Evolutionary conservation across 2,113 vertebrate genomes (phyloP), one percentile per base, ranked within the genome.

Genomic region (Neoarius graeffei): DNA sequence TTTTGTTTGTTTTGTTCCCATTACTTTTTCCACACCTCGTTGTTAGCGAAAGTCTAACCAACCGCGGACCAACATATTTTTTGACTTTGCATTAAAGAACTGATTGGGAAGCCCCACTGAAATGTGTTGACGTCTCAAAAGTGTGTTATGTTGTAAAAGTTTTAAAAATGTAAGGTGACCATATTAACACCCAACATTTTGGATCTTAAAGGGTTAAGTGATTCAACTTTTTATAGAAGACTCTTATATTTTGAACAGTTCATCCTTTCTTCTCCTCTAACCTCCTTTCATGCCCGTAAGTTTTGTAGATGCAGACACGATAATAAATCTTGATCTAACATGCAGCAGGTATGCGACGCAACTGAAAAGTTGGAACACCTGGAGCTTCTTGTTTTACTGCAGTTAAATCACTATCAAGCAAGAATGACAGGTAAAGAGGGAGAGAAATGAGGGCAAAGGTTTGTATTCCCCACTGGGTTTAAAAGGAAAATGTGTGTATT

Each of bases 241-340:
- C 85, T 77, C 56, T 74, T 85, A 56, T 17, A 35, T 77, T 77
- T 48, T 27, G 15, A 25, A 86, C 77, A 80, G 25, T 17, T 42
- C 17, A 11, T 54, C 11, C 17, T 86, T 66, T 79, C 59, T 66
- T 10, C 23, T 77, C 25, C 59, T 48, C 57, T 35, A 13, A 35
- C 15, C n/a, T 54, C 74, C 27, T 66, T 80, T 85, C 79, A 67
- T 50, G 76, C 42, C 52, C 27, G 7, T 54, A 35, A 80, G 85
- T 56, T 76, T 67, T 81, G 60, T 56, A 81, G 85, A 86, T 74
- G 60, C 13, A 79, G 48, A 56, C 10, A 3, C 0, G 76, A 86
- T 86, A 86, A 79, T 81, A 30, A 62, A 35, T 67, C 85, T 81
- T 69, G 85, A 86, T 62, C 60, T 66, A 30, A 81, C 85, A 81